Conservation (phyloP, 2,888 invertebrate species). For the Epinotia brunnichana region DNA sequence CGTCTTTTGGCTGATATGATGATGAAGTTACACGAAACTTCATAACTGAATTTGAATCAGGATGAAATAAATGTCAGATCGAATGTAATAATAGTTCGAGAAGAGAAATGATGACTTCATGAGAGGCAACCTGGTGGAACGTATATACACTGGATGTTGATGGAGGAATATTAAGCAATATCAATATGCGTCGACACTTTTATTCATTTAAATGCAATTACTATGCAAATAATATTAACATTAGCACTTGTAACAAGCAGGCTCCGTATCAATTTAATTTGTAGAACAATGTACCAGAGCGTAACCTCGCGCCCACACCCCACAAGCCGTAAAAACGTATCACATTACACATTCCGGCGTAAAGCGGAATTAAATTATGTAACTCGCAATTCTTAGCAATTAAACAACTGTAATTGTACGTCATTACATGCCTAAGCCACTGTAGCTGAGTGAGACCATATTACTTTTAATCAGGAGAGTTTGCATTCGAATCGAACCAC, state of each 20-base stretch:
- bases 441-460: neutral
- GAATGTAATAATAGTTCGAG: no score
- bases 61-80: no score
- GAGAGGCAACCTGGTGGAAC: no score
- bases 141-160: no score
- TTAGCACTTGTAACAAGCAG: neutral
- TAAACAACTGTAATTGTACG: conserved; percentile 13
- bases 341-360: conserved; percentile 14
- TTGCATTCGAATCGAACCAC: no score
- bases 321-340: conserved; percentile 15
- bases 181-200: neutral
- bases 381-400: conserved; percentile 1
- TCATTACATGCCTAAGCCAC: neutral
- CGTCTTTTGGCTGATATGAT: no score
- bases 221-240: neutral
- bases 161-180: no score
- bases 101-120: no score
- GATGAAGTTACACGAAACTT: no score
- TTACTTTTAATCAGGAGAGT: no score
- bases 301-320: neutral
- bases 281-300: neutral
- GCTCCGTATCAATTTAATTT: neutral
- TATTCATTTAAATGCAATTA: neutral
- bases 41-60: no score
- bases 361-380: conserved; percentile 20